These are phyloP conservation scores for Odocoileus virginianus DNA, from an alignment of 2,113 vertebrate genomes.

Conservation along the genomic window DNA sequence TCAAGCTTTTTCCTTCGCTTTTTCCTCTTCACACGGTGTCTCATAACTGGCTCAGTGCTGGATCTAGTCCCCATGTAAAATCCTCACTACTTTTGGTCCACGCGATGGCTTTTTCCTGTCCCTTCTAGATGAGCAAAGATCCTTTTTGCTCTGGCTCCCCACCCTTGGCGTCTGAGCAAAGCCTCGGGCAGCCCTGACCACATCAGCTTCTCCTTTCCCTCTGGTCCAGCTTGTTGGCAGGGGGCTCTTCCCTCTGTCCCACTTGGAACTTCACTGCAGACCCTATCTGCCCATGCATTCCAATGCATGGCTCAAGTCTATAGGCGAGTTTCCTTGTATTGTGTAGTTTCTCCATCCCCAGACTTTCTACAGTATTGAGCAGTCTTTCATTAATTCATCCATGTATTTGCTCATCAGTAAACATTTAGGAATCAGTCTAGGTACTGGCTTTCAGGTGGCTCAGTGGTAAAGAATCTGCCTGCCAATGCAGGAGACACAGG, in stretches of 20 bases:
- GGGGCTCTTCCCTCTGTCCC: not conserved
- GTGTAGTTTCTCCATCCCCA: not conserved
- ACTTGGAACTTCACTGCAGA: not conserved
- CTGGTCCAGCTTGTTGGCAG: no score
- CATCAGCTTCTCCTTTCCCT: not conserved
- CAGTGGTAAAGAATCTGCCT: not conserved
- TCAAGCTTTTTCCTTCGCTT: fast-evolving
- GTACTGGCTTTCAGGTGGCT: not conserved
- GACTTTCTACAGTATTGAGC: not conserved
- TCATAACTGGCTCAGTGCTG: fast-evolving
- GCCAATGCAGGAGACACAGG: not conserved
- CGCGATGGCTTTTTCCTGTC: fast-evolving
- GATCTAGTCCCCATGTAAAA: not conserved
- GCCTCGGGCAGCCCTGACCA: not conserved
- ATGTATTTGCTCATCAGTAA: not conserved
- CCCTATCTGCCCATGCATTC: not conserved
- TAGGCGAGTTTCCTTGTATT: not conserved
- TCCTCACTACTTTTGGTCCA: not conserved
- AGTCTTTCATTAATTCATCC: not conserved
- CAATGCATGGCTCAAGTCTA: not conserved
- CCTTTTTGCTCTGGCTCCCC: not conserved
- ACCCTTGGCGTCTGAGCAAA: not conserved
- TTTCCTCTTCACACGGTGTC: not conserved
- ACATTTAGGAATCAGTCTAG: not conserved
- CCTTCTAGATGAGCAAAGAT: not conserved